Conservation (phyloP, 2,888 invertebrate genomes). For the Nesidiocoris tenuis region DNA sequence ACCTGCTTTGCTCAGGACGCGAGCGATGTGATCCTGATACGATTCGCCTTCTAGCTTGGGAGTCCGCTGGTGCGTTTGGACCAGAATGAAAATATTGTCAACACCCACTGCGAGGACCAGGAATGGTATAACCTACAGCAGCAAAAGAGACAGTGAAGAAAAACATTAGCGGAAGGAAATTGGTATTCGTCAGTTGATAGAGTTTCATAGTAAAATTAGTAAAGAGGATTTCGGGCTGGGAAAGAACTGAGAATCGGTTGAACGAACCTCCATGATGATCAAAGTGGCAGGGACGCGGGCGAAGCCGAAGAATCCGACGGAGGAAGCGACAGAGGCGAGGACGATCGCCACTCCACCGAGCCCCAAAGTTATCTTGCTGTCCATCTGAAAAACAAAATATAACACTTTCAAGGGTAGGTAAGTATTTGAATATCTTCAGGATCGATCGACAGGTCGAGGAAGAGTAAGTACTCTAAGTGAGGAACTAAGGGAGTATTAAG, state of each 20-base stretch:
- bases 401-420: neutral
- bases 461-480: too few species aligned
- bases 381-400: slow-evolving; percentile 62
- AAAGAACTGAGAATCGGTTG: too few species aligned
- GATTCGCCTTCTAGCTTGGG: slow-evolving; percentile 76
- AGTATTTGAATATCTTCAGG: too few species aligned
- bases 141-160: neutral
- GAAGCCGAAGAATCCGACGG: slow-evolving; percentile 91
- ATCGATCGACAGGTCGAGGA: too few species aligned
- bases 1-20: slow-evolving; percentile 89
- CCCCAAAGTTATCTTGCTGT: slow-evolving; percentile 94
- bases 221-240: too few species aligned
- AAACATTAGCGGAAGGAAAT: too few species aligned
- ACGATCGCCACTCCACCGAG: slow-evolving; percentile 91
- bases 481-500: too few species aligned
- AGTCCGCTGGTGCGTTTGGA: slow-evolving; percentile 87
- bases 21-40: slow-evolving; percentile 82
- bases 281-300: slow-evolving; percentile 86
- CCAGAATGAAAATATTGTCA: slow-evolving; percentile 97
- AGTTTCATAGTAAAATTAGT: too few species aligned
- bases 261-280: slow-evolving; percentile 89
- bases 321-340: slow-evolving; percentile 86
- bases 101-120: slow-evolving; percentile 96
- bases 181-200: too few species aligned
- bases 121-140: slow-evolving; percentile 78